A percentile compares a stretch with the other conserved stretches of the same genome.
phyloP scores from a whole-genome alignment of 2,888 invertebrate genomes.

The Malacosoma neustria region DNA sequence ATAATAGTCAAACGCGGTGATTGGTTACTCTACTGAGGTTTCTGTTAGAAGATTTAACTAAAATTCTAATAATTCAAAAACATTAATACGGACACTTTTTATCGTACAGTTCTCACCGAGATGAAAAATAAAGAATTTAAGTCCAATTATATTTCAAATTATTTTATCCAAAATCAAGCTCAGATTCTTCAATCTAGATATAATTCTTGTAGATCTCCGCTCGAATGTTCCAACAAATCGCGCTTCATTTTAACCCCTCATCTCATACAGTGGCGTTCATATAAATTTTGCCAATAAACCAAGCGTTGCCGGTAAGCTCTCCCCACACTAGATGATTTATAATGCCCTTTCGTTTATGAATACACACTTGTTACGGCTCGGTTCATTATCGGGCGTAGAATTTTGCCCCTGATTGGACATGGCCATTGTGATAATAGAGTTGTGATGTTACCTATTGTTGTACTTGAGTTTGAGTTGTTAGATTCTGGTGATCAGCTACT shows the following conservation, averaged over 20 bases:
- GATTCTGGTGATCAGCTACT: too few species aligned
- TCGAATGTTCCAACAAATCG: not conserved
- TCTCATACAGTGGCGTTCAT: not conserved
- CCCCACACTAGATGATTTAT: conserved; percentile 42
- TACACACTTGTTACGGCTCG: conserved; percentile 64
- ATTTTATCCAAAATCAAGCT: too few species aligned
- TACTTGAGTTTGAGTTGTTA: not conserved
- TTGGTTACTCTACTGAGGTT: too few species aligned
- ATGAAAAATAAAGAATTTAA: too few species aligned
- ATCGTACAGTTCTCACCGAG: too few species aligned
- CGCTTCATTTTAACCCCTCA: not conserved
- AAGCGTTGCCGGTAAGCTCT: not conserved
- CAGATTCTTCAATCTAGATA: too few species aligned
- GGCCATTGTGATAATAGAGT: conserved; percentile 46
- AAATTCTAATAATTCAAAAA: too few species aligned
- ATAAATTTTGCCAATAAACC: not conserved
- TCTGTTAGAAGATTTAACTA: too few species aligned
- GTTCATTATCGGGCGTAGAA: conserved; percentile 60
- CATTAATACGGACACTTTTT: too few species aligned
- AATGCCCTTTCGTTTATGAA: conserved; percentile 66
- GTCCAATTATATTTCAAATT: too few species aligned
- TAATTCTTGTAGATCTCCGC: too few species aligned
- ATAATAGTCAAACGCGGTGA: too few species aligned
- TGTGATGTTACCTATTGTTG: conserved; percentile 29
- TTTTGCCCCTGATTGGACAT: conserved; percentile 64